Evolutionary conservation across 2,113 vertebrate species (phyloP), one percentile per base, ranked within the genome.

Genomic region (Poecile atricapillus): DNA sequence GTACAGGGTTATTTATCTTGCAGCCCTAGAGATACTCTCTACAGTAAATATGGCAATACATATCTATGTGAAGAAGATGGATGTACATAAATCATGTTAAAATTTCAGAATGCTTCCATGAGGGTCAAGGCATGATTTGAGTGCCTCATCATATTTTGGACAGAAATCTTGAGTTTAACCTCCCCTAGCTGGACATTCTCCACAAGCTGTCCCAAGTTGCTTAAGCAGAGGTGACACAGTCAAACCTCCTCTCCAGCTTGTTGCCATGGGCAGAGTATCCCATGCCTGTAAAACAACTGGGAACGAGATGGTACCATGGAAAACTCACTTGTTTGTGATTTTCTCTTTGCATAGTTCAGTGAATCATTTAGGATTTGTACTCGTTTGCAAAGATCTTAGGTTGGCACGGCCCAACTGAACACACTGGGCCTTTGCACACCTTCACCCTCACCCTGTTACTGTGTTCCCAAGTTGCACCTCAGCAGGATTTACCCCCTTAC

Each of bases 401-500:
- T 70, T 65, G 27, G 11, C 22, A 88, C 46, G 15, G 31, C 25
- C 28, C n/a, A 76, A 0, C 4, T 49, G 49, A 60, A 55, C 53
- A 27, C 44, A 12, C 11, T 14, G 15, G 4, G 33, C 8, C 15
- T 59, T 64, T 68, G 44, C 9, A 7, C 13, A 60, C 5, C 20
- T 46, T 56, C 39, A 25, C 7, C 3, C 19, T 49, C 0, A 0
- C 23, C 31, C 8, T 20, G 0, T 35, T 21, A 24, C 2, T 15
- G 7, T 49, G 7, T 50, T 63, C 47, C 31, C 60, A 85, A 88
- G 28, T 28, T 0, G 0, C 10, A 28, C 3, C 4, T 17, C n/a
- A 35, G 22, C 23, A 89, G 58, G 52, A 59, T 89, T 89, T 83
- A 1, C 6, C 27, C 5, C 14, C 3, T 14, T 41, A 22, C 59